A percentile compares a stretch with the other conserved stretches of the same genome.
Conservation (phyloP, 2,113 vertebrate genomes). For the Ctenodactylus gundi region DNA sequence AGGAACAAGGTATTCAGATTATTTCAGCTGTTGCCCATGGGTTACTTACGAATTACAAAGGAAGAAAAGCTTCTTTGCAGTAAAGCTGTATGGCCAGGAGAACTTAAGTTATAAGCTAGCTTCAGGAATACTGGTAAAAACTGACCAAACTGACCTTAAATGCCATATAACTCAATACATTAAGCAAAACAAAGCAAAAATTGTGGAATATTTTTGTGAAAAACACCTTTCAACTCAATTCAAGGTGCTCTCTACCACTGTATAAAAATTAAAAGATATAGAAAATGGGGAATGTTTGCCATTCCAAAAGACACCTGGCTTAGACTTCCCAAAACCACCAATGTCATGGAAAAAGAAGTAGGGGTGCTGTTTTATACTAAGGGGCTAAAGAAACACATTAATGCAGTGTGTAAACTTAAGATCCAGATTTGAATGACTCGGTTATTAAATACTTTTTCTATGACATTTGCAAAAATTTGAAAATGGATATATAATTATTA, state of each 20-base stretch:
- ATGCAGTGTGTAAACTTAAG: not conserved
- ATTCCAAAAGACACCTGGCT: not conserved
- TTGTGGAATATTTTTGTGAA: not conserved
- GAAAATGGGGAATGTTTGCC: not conserved
- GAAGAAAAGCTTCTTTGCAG: not conserved
- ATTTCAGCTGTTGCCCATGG: not conserved
- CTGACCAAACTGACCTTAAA: not conserved
- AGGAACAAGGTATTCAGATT: not conserved
- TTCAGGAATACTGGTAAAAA: not conserved
- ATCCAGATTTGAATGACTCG: not conserved
- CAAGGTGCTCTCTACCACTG: not conserved
- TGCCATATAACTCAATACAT: not conserved
- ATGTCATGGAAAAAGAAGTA: not conserved
- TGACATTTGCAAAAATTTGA: conserved; percentile 25
- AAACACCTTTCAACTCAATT: not conserved
- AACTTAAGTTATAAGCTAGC: not conserved
- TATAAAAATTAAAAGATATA: not conserved
- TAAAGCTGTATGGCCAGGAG: not conserved
- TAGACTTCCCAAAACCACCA: not conserved
- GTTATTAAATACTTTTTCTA: not conserved
- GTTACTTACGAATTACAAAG: conserved; percentile 33
- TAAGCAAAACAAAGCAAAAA: not conserved
- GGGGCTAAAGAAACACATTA: not conserved
- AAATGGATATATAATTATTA: not conserved
- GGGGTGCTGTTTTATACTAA: not conserved